phyloP scores from a whole-genome alignment of 2,797 vertebrate genomes.

The Gila robusta region DNA sequence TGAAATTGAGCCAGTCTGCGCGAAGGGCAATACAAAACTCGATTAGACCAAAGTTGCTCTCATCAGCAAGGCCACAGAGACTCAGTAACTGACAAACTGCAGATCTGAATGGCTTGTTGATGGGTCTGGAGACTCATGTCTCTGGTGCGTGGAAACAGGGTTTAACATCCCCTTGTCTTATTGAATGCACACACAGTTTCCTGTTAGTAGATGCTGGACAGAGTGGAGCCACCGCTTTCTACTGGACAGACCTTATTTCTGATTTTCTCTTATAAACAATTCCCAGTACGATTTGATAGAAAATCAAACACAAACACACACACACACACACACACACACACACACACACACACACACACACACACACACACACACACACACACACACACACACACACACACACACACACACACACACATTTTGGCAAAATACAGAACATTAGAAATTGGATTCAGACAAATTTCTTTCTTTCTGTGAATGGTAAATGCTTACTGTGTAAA shows the following conservation, averaged over 20 bases:
- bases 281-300: neutral
- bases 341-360: neutral
- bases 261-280: neutral
- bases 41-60: slow-evolving; percentile 57
- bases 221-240: slow-evolving; percentile 11
- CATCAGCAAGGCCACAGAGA: slow-evolving; percentile 56
- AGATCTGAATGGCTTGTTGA: slow-evolving; percentile 25
- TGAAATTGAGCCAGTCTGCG: slow-evolving; percentile 35
- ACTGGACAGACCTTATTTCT: neutral
- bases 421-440: neutral
- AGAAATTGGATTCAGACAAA: neutral
- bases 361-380: neutral
- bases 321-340: neutral
- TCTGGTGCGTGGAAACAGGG: neutral
- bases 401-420: too few relatives aligned
- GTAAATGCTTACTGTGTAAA: neutral
- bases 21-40: slow-evolving; percentile 58
- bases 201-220: slow-evolving; percentile 16
- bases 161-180: slow-evolving; percentile 3
- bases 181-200: slow-evolving; percentile 5
- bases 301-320: neutral
- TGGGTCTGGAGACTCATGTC: slow-evolving; percentile 34
- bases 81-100: slow-evolving; percentile 37
- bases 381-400: neutral
- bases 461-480: neutral